Evolutionary conservation across 1,140 invertebrate genomes (phyloP).

Genomic region (Zaprionus capensis): DNA sequence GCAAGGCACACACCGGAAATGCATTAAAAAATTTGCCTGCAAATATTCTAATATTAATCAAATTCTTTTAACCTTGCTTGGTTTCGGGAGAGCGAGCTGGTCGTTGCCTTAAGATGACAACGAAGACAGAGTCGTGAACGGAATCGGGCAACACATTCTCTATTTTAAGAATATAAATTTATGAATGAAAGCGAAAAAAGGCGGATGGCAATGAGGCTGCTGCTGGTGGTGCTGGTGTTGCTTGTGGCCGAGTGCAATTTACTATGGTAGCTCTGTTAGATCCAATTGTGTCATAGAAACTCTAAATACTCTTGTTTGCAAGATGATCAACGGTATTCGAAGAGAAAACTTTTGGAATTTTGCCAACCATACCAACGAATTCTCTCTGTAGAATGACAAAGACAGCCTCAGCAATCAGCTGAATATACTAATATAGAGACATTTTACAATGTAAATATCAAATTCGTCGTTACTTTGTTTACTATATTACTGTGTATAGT

Average conservation of each 20-base stretch:
- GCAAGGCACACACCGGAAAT: conserved; percentile 62
- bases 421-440: conserved; percentile 4
- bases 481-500: too few relatives aligned
- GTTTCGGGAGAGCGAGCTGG: neutral
- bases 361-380: neutral
- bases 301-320: neutral
- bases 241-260: neutral
- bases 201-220: conserved; percentile 13
- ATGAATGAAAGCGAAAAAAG: conserved; percentile 65
- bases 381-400: neutral
- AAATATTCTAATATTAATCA: conserved; percentile 67
- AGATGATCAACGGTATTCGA: neutral
- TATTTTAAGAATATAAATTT: conserved; percentile 63
- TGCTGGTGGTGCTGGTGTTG: neutral
- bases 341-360: neutral
- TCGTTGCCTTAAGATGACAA: neutral
- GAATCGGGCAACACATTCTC: conserved; percentile 35
- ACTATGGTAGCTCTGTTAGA: neutral
- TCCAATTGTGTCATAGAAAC: conserved; percentile 14
- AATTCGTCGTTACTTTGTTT: too few relatives aligned
- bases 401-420: neutral
- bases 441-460: neutral
- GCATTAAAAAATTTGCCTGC: conserved; percentile 45
- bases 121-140: neutral
- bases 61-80: conserved; percentile 59